Base-by-base conservation (phyloP, 2,797 vertebrate genomes). In the Vultur gryphus region DNA sequence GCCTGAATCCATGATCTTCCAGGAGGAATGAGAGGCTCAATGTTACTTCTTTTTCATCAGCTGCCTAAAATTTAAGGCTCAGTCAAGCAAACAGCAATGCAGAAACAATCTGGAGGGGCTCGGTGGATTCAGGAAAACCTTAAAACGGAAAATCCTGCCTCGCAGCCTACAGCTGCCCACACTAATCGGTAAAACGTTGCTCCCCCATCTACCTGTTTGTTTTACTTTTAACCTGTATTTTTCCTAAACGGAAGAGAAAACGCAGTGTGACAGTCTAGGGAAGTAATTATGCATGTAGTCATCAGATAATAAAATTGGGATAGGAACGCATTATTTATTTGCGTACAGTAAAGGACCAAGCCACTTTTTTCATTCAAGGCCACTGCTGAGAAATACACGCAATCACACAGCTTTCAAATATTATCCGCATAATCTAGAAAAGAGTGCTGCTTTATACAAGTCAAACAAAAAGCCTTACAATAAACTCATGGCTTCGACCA, bases 151-250 rank as follows among this genome's bases (percentile, higher is more conserved):
- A 84, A 69, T 66, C 28, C 39, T 72, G 21, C 41, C 55, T 55
- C 3, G 3, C n/a, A 93, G 35, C 11, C 10, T 67, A 8, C 4
- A 9, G 17, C 6, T 82, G n/a, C 17, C 46, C 52, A 10, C 2
- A 3, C 18, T 46, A 31, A 33, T 11, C 2, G 1, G 24, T 33
- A 62, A 43, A 90, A 62, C 1, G 9, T 6, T 3, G 1, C 33
- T 72, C 23, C 9, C 10, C 31, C 29, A 21, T 44, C 29, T 82
- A 48, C 17, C 12, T 26, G 6, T 37, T 39, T 35, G 4, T 9
- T 58, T 78, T 49, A 59, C 29, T 84, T 55, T 81, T 52, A 84
- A 44, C 13, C 21, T 57, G 12, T 28, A 33, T 52, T 83, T 93
- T 91, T 82, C 29, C 46, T 51, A 65, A 94, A 52, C 13, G 41